phyloP scores from a whole-genome alignment of 2,113 vertebrate species.

The Procavia capensis region DNA sequence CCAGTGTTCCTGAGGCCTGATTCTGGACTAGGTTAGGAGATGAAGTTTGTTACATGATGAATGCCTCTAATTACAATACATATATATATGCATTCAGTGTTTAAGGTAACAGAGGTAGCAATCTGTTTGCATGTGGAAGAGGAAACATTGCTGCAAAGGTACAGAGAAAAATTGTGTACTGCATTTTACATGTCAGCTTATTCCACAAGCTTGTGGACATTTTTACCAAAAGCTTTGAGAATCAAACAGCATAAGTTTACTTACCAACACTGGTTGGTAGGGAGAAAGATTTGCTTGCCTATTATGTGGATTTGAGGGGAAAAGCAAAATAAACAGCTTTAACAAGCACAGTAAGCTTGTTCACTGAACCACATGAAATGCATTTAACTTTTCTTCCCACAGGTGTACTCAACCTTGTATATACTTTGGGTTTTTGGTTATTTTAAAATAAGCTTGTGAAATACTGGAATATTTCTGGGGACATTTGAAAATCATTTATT shows the following conservation, averaged over 20 bases:
- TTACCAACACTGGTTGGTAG: neutral
- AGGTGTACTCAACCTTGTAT: neutral
- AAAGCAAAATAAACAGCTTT: constrained; percentile 48
- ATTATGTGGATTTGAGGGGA: constrained; percentile 29
- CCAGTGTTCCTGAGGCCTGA: neutral
- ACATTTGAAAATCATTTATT: constrained; percentile 28
- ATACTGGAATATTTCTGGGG: neutral
- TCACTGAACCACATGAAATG: constrained; percentile 11
- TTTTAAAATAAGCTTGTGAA: neutral
- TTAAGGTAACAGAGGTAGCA: neutral
- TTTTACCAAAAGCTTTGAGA: neutral
- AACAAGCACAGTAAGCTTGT: neutral
- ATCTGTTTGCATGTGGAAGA: neutral
- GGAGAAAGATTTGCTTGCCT: neutral
- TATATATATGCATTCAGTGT: neutral
- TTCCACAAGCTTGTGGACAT: neutral
- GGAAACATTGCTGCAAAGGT: neutral
- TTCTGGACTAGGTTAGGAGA: neutral
- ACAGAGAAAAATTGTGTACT: neutral
- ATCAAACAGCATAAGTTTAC: neutral
- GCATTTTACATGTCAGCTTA: neutral
- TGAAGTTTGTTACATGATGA: neutral
- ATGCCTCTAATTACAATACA: neutral
- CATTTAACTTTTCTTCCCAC: constrained; percentile 51
- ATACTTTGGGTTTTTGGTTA: neutral